Percentiles rank a stretch among this genome's conserved stretches.
Evolutionary conservation across 2,888 invertebrate genomes (phyloP).

Genomic region (Calameuta idolon): DNA sequence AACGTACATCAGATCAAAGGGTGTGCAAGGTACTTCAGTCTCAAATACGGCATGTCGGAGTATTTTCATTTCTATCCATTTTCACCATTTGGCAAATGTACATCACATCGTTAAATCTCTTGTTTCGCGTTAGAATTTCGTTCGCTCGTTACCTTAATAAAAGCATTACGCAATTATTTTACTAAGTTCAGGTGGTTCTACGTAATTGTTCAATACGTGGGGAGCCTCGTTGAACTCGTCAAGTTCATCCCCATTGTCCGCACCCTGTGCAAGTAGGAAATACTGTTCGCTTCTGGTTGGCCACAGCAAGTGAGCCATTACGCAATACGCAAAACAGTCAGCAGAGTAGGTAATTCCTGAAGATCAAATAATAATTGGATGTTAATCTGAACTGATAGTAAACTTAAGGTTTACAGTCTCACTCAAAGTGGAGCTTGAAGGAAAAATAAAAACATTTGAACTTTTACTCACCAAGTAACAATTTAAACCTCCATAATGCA

Average conservation of each 20-base stretch:
- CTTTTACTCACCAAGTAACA: constrained; percentile 81
- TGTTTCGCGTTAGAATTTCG: constrained; percentile 8
- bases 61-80: constrained; percentile 35
- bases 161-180: constrained; percentile 61
- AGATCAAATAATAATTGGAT: constrained; percentile 39
- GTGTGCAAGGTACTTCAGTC: constrained; percentile 60
- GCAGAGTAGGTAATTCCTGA: constrained; percentile 95
- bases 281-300: constrained; percentile 94
- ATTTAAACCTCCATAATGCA: constrained; percentile 94
- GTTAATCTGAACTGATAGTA: constrained; percentile 11
- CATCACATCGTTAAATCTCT: constrained; percentile 49
- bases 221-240: constrained; percentile 94
- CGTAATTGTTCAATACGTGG: constrained; percentile 78
- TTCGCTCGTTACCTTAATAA: constrained; percentile 5
- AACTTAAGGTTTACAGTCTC: constrained; percentile 1
- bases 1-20: constrained; percentile 9
- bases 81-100: constrained; percentile 59
- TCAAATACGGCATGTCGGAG: constrained; percentile 56
- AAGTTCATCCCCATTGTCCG: constrained; percentile 77
- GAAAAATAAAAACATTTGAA: not conserved
- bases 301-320: constrained; percentile 96
- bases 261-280: constrained; percentile 78
- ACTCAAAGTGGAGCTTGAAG: not conserved
- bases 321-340: constrained; percentile 93
- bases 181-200: constrained; percentile 63